Evolutionary conservation across 1,140 invertebrate genomes (phyloP).

Genomic region (Nasonia longicornis): DNA sequence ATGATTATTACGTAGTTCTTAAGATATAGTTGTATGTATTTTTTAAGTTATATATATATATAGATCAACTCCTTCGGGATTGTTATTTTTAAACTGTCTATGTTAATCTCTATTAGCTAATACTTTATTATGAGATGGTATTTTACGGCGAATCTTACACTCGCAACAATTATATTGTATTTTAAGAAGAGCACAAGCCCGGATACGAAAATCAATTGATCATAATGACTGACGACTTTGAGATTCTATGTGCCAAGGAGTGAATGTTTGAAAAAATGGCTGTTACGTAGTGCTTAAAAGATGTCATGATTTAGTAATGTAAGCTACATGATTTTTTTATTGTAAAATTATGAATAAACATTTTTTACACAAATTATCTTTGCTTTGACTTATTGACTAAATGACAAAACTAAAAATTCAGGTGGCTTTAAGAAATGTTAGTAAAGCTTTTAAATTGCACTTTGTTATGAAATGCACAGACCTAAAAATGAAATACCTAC

Average conservation of each 20-base stretch:
- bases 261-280: constrained; percentile 34
- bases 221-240: constrained; percentile 29
- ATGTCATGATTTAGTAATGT: constrained; percentile 47
- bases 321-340: constrained; percentile 53
- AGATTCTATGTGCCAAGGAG: constrained; percentile 22
- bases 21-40: background rate
- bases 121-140: constrained; percentile 15
- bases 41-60: constrained; percentile 2
- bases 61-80: background rate
- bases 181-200: constrained; percentile 4
- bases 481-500: too few relatives aligned
- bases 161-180: constrained; percentile 1
- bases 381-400: background rate
- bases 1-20: background rate
- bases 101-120: background rate
- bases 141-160: constrained; percentile 15
- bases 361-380: constrained; percentile 50
- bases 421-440: too few relatives aligned
- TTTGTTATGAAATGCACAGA: too few relatives aligned
- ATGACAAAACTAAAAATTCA: too few relatives aligned
- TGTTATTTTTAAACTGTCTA: constrained; percentile 20
- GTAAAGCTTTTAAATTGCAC: too few relatives aligned
- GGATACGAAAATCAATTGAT: background rate
- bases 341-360: constrained; percentile 56
- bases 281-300: constrained; percentile 37